Evolutionary conservation across 2,888 invertebrate species (phyloP).

Genomic region (Oxytorus armatus): DNA sequence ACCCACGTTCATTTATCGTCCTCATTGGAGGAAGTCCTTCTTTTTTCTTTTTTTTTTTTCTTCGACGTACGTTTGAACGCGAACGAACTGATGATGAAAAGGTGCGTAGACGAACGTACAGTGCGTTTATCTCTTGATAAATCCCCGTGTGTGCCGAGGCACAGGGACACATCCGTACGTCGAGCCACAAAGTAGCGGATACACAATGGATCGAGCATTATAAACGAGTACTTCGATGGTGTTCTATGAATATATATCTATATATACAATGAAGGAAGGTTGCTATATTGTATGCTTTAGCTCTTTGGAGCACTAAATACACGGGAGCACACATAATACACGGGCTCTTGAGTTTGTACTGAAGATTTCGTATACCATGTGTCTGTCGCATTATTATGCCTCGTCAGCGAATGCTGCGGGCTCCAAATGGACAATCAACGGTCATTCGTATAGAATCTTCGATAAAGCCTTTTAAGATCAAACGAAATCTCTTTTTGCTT

Average conservation of each 20-base stretch:
- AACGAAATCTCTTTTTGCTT: slow-evolving; percentile 9
- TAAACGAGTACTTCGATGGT: slow-evolving; percentile 24
- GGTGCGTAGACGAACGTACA: slow-evolving; percentile 40
- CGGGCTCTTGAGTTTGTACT: slow-evolving; percentile 80
- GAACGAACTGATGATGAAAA: slow-evolving; percentile 60
- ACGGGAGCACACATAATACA: slow-evolving; percentile 72
- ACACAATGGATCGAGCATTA: slow-evolving; percentile 61
- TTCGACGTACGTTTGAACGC: slow-evolving; percentile 35
- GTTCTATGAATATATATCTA: slow-evolving; percentile 16
- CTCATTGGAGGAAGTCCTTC: not conserved
- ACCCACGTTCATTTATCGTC: not conserved
- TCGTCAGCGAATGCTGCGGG: slow-evolving; percentile 60
- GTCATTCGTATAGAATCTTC: slow-evolving; percentile 55
- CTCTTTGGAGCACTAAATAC: slow-evolving; percentile 55
- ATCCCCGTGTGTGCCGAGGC: slow-evolving; percentile 67
- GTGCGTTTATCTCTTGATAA: slow-evolving; percentile 61
- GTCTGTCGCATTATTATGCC: slow-evolving; percentile 46
- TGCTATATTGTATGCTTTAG: slow-evolving; percentile 38
- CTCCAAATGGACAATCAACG: slow-evolving; percentile 79
- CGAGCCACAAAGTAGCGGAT: slow-evolving; percentile 65
- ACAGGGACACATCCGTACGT: slow-evolving; percentile 50
- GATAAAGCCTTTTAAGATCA: slow-evolving; percentile 45
- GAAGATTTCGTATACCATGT: slow-evolving; percentile 76
- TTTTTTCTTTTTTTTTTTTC: not conserved
- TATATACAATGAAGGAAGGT: slow-evolving; percentile 34